A percentile compares a stretch with the other conserved stretches of the same genome.
Conservation (phyloP, 2,797 vertebrate species). For the Crocodylus rhombifer region DNA sequence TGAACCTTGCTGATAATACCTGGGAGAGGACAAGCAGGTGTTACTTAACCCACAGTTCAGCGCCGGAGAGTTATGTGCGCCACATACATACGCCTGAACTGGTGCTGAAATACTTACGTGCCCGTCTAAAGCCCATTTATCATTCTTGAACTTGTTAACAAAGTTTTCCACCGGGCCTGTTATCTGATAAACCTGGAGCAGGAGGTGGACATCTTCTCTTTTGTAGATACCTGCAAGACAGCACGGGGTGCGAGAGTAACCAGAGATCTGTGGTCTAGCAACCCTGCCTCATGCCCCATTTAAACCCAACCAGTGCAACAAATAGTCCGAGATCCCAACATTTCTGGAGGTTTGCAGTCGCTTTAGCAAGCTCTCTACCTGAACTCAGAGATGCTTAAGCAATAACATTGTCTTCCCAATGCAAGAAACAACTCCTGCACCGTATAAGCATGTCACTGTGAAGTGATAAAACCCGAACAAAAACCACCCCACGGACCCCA, state of each 20-base stretch:
- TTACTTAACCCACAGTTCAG: accelerated
- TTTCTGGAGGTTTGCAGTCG: background rate
- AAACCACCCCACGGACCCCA: accelerated
- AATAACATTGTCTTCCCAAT: accelerated
- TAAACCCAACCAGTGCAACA: background rate
- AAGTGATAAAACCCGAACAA: background rate
- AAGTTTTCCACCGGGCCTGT: conserved; percentile 94
- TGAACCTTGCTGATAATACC: background rate
- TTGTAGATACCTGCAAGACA: conserved; percentile 89
- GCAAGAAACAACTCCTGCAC: background rate
- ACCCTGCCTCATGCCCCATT: background rate
- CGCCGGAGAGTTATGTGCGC: background rate
- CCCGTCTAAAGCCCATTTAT: conserved; percentile 97
- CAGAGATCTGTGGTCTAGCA: background rate
- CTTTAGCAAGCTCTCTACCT: background rate
- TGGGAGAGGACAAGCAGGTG: background rate
- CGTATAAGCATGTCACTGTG: accelerated
- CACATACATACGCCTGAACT: accelerated
- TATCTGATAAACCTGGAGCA: conserved; percentile 95
- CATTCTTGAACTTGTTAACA: conserved; percentile 95
- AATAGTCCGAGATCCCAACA: background rate
- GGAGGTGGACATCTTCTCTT: conserved; percentile 93
- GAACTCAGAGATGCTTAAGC: background rate
- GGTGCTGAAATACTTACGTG: conserved; percentile 85
- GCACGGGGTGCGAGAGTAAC: background rate